Evolutionary conservation across 2,888 invertebrate species (phyloP), one percentile per base, ranked within the genome.

Genomic region (Dryocosmus kuriphilus): DNA sequence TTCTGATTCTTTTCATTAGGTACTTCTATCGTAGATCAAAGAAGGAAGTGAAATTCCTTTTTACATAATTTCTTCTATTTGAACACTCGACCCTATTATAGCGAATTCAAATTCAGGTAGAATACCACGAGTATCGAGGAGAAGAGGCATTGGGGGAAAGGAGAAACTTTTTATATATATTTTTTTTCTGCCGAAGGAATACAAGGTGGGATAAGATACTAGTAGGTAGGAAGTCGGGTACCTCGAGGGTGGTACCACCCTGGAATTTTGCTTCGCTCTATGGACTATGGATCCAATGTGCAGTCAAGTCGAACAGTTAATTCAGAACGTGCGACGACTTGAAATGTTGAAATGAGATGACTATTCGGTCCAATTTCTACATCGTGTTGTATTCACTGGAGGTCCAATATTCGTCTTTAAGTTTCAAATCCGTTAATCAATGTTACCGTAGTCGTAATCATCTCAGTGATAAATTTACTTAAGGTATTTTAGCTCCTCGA

Each of bases 291-390:
- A 89, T 89, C 85, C 87, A 82, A 88, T 88, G 88, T 86, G 90
- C 90, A 90, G 86, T 84, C 86, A 84, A 88, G 86, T 85, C 83
- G 89, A 90, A 90, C 89, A 87, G 89, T 89, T 90, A 90, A 90
- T 90, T 90, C 87, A 87, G 88, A 86, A 90, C 90, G 90, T 90
- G 90, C 88, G 86, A 88, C 87, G 90, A 90, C 88, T 90, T 77
- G 88, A 84, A 89, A 90, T 90, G 86, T 82, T 84, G 80, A 82
- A 85, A 79, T 83, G 77, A 75, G 76, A 76, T 77, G 78, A 79
- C 80, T 77, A 75, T 80, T 57, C 63, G 65, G 75, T 65, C 63
- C 76, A 78, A 67, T 76, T 75, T 80, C 74, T 77, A 75, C 63
- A 75, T 76, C 80, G 16, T 63, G 74, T 79, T 65, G 11, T 65